Evolutionary conservation across 2,888 invertebrate species (phyloP).

Genomic region (Sipha maydis): DNA sequence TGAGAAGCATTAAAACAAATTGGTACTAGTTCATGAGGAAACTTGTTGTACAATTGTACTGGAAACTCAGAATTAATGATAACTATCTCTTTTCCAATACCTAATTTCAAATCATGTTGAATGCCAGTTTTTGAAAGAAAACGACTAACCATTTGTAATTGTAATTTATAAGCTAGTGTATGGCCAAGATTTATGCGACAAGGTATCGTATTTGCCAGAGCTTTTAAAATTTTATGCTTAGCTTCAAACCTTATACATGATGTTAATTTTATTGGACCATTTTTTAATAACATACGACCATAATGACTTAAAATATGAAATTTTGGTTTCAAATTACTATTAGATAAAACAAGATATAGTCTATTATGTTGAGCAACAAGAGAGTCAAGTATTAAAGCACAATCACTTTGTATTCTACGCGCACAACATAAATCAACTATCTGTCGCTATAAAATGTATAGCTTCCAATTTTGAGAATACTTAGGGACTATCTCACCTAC

Average conservation of each 20-base stretch:
- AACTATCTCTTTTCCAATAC: not conserved
- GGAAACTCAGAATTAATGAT: not conserved
- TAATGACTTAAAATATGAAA: not conserved
- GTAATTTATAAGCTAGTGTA: not conserved
- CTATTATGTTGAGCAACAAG: not conserved
- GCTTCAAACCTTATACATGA: too few relatives aligned
- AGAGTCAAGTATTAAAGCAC: slow-evolving; percentile 4
- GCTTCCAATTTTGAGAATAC: not conserved
- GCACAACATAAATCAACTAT: slow-evolving; percentile 3
- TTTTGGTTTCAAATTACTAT: slow-evolving; percentile 20
- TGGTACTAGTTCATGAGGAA: not conserved
- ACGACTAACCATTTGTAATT: slow-evolving; percentile 8
- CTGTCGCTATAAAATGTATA: not conserved
- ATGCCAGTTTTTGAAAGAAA: too few relatives aligned
- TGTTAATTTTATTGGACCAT: not conserved
- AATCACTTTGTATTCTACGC: not conserved
- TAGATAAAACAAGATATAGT: slow-evolving; percentile 6
- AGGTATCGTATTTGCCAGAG: not conserved
- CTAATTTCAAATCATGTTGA: too few relatives aligned
- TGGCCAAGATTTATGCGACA: not conserved
- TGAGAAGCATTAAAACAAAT: not conserved
- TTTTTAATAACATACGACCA: not conserved
- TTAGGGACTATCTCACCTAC: not conserved
- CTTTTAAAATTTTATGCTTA: not conserved
- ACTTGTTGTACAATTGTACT: not conserved